Base-by-base conservation (phyloP, 2,797 vertebrate genomes). In the Labroides dimidiatus region DNA sequence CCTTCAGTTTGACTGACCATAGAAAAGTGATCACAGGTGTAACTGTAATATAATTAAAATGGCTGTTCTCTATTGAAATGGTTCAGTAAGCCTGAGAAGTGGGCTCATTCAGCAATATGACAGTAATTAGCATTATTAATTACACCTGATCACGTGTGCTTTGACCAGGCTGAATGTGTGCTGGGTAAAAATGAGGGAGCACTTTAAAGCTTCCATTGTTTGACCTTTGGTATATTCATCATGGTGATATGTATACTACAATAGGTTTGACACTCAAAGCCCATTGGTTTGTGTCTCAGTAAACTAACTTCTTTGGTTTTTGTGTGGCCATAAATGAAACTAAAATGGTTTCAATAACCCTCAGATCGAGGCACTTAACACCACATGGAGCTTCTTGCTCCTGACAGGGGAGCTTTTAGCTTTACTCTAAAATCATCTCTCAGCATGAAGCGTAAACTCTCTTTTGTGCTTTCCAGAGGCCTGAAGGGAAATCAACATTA, bases 401-500 rank as follows among this genome's bases (percentile, higher is more conserved):
- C 30, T 66, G 52, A 81, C 72, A 59, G 56, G 59, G 68, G 53
- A 70, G 61, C 67, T 75, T 80, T 80, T 63, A 81, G 51, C 20
- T n/a, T 71, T 65, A 66, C 39, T 68, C 36, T 15, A 65, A 51
- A 49, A 63, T 71, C 69, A 55, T 61, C 53, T 70, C 55, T 60
- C 56, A 49, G 69, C 70, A 72, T 0, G 9, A 77, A 48, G 53
- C 51, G 44, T 63, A 64, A 70, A 68, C 63, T 50, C 58, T 64
- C 41, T 55, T 79, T 82, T 68, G 53, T 73, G 49, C 59, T 72
- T 55, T 41, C 14, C 27, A 33, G 44, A 72, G 80, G 77, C 64
- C 57, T 23, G 39, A 69, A 65, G 75, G 64, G 66, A 84, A 85
- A 85, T 84, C 21, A 81, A 67, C 63, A 78, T 69, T 57, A 75